Base-by-base conservation (phyloP, 2,888 invertebrate genomes). In the Smittia aterrima region DNA sequence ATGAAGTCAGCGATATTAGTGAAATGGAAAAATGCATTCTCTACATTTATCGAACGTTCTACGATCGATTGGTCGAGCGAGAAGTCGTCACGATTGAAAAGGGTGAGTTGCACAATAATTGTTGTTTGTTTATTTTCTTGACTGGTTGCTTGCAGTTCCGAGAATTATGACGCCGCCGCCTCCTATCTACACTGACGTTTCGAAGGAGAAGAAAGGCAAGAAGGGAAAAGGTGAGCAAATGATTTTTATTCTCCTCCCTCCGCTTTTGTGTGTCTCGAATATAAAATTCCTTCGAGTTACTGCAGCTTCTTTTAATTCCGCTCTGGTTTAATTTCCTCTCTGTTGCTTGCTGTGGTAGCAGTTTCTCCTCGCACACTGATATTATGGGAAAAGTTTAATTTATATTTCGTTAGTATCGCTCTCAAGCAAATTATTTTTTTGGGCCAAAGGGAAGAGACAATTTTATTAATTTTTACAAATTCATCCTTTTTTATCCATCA, bases 61-160 rank as follows among this genome's bases (percentile, higher is more conserved):
- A 88, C 70, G 91, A 90, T 78, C 90, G 89, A 79, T 83, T 91
- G 7, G 86, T 90, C 18, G 91, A 92, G 78, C 90, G 90, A 79
- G 92, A 92, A 81, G 87, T 92, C 75, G 86, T 89, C 1, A 86
- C 89, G 47, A 84, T 87, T 77, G 90, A 92, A 83, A 88, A 90
- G 86, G 89, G 92, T 92, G 84, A 86, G 86, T 79, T 32, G 18
- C 27, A 66, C 18, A 41, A 22, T 22, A 13, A 7, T 25, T 20
- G 20, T 22, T 54, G n/a, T 27, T 22, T 38, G 18, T 71, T n/a
- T n/a, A n/a, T n/a, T n/a, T n/a, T n/a, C n/a, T 20, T 18, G 62
- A 68, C 20, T 58, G 24, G 6, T 9, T 20, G 25, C 53, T 71
- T 24, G 4, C 18, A 72, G 72, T 72, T 7, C 72, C 72, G 6